A percentile compares a stretch with the other conserved stretches of the same genome.
These are phyloP conservation scores for Rotaria macrura DNA, from an alignment of 2,888 invertebrate genomes.

Conservation along the genomic window DNA sequence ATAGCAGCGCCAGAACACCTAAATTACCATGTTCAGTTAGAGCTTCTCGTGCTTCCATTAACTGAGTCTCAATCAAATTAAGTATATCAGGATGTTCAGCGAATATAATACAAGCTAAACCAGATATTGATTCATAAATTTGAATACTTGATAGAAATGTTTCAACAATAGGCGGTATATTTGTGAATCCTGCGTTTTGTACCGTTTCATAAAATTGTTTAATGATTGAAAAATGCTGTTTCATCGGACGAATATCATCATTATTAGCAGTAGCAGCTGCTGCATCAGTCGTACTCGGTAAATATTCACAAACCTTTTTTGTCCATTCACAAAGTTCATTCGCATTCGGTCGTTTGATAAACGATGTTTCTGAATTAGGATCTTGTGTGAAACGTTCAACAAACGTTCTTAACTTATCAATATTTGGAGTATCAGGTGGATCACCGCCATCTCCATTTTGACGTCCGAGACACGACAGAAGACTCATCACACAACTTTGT, in stretches of 20 bases:
- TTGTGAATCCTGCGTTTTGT: constrained; percentile 27
- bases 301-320: constrained; percentile 26
- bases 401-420: constrained; percentile 22
- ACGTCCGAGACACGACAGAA: not conserved
- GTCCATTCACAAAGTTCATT: constrained; percentile 29
- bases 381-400: not conserved
- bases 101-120: constrained; percentile 30
- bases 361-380: constrained; percentile 21
- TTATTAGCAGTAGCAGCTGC: not conserved
- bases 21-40: constrained; percentile 4
- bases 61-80: constrained; percentile 19
- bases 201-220: constrained; percentile 26
- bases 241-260: constrained; percentile 12
- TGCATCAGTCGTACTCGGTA: constrained; percentile 26
- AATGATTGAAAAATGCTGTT: constrained; percentile 27
- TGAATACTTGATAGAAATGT: constrained; percentile 25
- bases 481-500: not conserved
- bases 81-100: constrained; percentile 27
- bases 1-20: constrained; percentile 13
- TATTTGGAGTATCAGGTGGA: constrained; percentile 29
- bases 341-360: constrained; percentile 23
- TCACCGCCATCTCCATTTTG: not conserved
- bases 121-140: constrained; percentile 26
- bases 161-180: constrained; percentile 22
- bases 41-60: constrained; percentile 26